These are phyloP conservation scores for Hassar affinis DNA, from an alignment of 2,113 vertebrate species.

Conservation along the genomic window DNA sequence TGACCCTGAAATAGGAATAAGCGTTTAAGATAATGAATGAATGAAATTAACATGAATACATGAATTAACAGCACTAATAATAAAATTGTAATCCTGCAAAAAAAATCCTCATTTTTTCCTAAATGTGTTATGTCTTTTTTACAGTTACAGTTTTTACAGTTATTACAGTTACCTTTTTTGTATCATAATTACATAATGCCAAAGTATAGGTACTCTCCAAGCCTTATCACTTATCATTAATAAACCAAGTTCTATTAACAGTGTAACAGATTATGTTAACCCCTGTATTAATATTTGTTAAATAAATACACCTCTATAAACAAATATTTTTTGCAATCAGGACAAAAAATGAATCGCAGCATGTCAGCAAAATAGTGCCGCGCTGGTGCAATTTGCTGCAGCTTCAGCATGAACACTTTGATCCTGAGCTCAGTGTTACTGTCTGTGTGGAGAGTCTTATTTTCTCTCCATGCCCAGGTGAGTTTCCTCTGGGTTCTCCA, in stretches of 20 bases:
- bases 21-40: no score
- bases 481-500: neutral
- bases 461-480: neutral
- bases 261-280: neutral
- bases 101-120: no score
- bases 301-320: neutral
- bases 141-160: no score
- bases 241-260: neutral
- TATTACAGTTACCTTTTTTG: no score
- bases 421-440: neutral
- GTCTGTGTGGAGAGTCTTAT: neutral
- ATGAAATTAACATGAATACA: no score
- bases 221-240: neutral
- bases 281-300: neutral
- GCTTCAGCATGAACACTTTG: neutral
- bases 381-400: neutral
- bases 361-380: neutral
- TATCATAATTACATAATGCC: no score
- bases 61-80: no score
- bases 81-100: no score
- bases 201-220: no score
- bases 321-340: neutral
- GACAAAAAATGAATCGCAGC: neutral
- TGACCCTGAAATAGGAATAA: no score
- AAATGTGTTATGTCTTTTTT: no score